phyloP scores from a whole-genome alignment of 2,888 invertebrate species.

The Orthosia incerta region DNA sequence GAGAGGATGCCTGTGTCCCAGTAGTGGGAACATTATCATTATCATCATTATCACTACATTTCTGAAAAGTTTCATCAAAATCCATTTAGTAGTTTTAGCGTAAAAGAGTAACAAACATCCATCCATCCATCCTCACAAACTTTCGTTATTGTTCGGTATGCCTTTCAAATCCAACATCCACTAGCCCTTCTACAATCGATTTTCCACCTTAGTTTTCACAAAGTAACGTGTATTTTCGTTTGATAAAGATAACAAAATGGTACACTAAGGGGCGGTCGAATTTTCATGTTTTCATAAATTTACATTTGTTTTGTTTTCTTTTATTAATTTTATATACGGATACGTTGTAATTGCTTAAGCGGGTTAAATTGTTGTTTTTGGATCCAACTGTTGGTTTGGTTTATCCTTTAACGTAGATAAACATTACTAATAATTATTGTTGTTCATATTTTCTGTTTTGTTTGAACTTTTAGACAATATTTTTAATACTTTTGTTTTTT shows the following conservation, averaged over 20 bases:
- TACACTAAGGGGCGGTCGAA: not conserved
- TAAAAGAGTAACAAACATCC: too few species aligned
- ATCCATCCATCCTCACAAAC: too few species aligned
- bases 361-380: constrained; percentile 11
- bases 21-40: too few species aligned
- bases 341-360: not conserved
- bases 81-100: too few species aligned
- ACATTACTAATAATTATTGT: not conserved
- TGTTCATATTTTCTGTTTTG: too few species aligned
- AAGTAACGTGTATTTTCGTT: constrained; percentile 2
- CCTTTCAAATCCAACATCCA: constrained; percentile 3
- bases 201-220: not conserved
- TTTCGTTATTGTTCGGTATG: constrained; percentile 14
- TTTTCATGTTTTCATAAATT: constrained; percentile 28
- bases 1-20: too few species aligned
- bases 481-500: too few species aligned
- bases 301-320: constrained; percentile 50
- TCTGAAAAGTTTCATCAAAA: too few species aligned
- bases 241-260: not conserved
- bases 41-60: too few species aligned
- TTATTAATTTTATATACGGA: constrained; percentile 25
- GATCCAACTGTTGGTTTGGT: constrained; percentile 8
- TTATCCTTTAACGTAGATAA: not conserved
- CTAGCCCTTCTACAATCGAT: not conserved
- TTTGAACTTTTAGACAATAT: too few species aligned